These are phyloP conservation scores for Ahaetulla prasina DNA, from an alignment of 2,113 vertebrate species.

Conservation along the genomic window DNA sequence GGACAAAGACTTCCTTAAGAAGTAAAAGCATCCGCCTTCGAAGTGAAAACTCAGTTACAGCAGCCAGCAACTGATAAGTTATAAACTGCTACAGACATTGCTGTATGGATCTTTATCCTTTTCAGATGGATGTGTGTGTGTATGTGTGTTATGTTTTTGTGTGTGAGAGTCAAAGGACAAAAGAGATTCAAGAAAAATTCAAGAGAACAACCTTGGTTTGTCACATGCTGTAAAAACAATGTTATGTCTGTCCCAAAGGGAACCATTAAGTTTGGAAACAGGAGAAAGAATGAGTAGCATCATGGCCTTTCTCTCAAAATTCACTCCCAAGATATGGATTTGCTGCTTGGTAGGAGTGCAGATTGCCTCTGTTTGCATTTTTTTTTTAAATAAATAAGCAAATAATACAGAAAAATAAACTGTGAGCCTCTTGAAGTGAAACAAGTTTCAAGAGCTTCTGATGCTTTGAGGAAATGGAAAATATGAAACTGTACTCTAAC, in stretches of 20 bases:
- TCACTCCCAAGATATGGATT: background rate
- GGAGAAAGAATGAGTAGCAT: background rate
- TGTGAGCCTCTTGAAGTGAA: background rate
- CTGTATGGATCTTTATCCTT: background rate
- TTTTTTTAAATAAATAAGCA: background rate
- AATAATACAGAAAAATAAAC: background rate
- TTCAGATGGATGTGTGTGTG: background rate
- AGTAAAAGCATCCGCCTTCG: background rate
- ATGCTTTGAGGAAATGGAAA: background rate
- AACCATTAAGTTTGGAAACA: background rate
- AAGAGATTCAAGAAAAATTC: background rate
- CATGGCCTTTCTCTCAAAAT: background rate
- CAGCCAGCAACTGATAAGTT: background rate
- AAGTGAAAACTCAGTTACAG: background rate
- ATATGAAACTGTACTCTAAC: background rate
- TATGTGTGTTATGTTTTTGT: background rate
- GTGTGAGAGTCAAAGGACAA: background rate
- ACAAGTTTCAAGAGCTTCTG: background rate
- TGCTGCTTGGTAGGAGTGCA: background rate
- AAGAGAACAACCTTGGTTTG: background rate
- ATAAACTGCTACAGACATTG: background rate
- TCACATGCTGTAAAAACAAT: background rate
- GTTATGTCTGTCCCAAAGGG: background rate
- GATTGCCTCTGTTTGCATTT: background rate
- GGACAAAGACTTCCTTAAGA: background rate